phyloP scores from a whole-genome alignment of 2,113 vertebrate genomes.

The Oncorhynchus gorbuscha region DNA sequence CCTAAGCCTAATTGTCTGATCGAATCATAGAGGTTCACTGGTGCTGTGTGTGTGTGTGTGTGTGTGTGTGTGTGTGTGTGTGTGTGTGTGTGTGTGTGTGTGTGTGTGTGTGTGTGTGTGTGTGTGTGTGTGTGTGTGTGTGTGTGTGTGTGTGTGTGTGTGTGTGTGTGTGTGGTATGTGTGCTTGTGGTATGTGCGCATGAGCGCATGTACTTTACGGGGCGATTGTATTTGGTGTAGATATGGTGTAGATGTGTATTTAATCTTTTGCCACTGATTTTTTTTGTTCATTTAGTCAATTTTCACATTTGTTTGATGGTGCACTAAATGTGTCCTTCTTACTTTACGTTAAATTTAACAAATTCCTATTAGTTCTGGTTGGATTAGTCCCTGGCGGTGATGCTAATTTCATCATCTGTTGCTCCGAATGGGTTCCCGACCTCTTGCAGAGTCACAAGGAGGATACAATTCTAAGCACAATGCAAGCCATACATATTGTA shows the following conservation, averaged over 20 bases:
- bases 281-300: conserved; percentile 38
- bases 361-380: conserved; percentile 46
- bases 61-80: too few species aligned
- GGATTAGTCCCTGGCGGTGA: conserved; percentile 28
- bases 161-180: too few species aligned
- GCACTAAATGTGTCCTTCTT: conserved; percentile 29
- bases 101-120: too few species aligned
- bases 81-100: too few species aligned
- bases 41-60: not conserved
- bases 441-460: conserved; percentile 4
- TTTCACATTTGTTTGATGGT: conserved; percentile 32
- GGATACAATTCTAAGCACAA: too few species aligned
- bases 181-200: not conserved
- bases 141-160: not conserved
- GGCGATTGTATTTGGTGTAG: not conserved
- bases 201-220: not conserved
- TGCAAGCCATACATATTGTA: too few species aligned
- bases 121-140: too few species aligned
- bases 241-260: conserved; percentile 5
- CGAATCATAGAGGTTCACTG: not conserved
- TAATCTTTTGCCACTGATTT: conserved; percentile 12
- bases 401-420: conserved; percentile 51
- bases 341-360: conserved; percentile 49
- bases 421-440: conserved; percentile 27
- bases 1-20: not conserved